Percentiles rank a stretch among this genome's conserved stretches.
These are phyloP conservation scores for Sebastes oblongus DNA, from an alignment of 2,797 vertebrate genomes.

Conservation along the genomic window DNA sequence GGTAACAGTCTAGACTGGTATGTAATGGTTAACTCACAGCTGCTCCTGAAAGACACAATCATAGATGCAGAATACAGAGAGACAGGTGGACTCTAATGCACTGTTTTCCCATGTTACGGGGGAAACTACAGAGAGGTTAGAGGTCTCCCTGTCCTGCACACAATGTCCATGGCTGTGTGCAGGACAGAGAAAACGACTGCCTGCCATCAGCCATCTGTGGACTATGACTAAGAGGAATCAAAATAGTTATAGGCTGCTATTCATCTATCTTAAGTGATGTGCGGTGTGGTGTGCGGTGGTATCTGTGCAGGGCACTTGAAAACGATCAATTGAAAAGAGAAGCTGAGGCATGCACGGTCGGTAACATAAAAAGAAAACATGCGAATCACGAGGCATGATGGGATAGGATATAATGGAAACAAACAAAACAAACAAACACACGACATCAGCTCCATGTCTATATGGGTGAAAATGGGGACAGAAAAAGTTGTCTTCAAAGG, in stretches of 20 bases:
- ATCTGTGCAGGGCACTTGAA: background rate
- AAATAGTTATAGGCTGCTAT: background rate
- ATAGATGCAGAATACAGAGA: background rate
- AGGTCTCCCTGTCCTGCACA: background rate
- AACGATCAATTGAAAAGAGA: background rate
- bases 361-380: background rate
- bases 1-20: background rate
- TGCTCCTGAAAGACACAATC: background rate
- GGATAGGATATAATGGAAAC: conserved; percentile 10
- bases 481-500: conserved; percentile 67
- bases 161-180: background rate
- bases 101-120: background rate
- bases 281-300: background rate
- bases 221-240: background rate
- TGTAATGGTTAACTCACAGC: conserved; percentile 45
- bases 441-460: conserved; percentile 44
- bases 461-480: conserved; percentile 55
- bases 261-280: background rate
- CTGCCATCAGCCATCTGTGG: background rate
- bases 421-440: conserved; percentile 12
- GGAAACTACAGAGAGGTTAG: background rate
- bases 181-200: background rate
- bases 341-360: background rate
- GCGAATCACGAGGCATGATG: background rate
- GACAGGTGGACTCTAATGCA: background rate